Evolutionary conservation across 2,113 vertebrate genomes (phyloP).

Genomic region (Onychostoma macrolepis): DNA sequence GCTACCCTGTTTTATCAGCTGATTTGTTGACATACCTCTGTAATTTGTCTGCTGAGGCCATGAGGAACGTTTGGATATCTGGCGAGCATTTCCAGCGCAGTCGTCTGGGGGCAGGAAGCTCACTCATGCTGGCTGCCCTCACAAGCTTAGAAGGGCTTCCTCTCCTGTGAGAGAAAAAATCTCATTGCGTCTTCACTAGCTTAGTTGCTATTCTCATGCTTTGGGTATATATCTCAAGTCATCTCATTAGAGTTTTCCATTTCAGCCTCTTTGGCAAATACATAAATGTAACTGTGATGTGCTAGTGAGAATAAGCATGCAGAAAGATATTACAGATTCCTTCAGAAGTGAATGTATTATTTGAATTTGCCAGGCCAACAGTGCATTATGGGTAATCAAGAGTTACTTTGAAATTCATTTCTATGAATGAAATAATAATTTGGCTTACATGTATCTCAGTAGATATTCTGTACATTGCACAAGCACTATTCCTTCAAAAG

Average conservation of each 20-base stretch:
- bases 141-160: slow-evolving; percentile 85
- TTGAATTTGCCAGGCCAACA: not conserved
- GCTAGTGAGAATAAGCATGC: slow-evolving; percentile 10
- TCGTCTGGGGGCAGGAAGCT: slow-evolving; percentile 88
- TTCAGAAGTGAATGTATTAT: slow-evolving; percentile 15
- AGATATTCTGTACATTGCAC: slow-evolving; percentile 93
- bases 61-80: slow-evolving; percentile 83
- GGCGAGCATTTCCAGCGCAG: slow-evolving; percentile 93
- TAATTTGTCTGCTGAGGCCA: slow-evolving; percentile 85
- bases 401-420: not conserved
- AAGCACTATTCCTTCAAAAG: slow-evolving; percentile 95
- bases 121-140: slow-evolving; percentile 88
- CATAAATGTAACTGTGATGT: not conserved
- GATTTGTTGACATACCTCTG: slow-evolving; percentile 77
- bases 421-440: not conserved
- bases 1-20: not conserved
- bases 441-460: slow-evolving; percentile 91
- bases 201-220: not conserved
- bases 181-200: not conserved
- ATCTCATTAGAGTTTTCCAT: not conserved
- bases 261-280: not conserved
- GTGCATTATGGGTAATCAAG: not conserved
- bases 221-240: not conserved
- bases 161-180: slow-evolving; percentile 72
- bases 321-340: slow-evolving; percentile 6